Percentiles rank a stretch among this genome's conserved stretches.
phyloP scores from a whole-genome alignment of 2,888 invertebrate genomes.

The Caenorhabditis sp. region DNA sequence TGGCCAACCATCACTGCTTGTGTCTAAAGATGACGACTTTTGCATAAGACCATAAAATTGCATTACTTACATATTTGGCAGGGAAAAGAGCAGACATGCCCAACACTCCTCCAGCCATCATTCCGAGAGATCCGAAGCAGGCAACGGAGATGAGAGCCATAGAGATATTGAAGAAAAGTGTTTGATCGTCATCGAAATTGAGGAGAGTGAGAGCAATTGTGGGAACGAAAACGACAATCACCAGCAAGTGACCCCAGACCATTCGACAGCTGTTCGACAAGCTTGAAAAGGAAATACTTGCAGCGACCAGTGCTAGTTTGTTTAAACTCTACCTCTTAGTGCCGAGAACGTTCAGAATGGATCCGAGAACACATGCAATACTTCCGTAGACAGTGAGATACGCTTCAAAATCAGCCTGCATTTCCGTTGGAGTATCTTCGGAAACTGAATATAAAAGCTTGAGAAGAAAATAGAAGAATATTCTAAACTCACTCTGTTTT shows the following conservation, averaged over 20 bases:
- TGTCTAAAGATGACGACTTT: conserved; percentile 54
- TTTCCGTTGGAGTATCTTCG: conserved; percentile 34
- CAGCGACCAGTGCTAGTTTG: background rate
- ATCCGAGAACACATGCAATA: conserved; percentile 63
- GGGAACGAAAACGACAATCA: conserved; percentile 63
- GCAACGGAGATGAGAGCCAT: conserved; percentile 59
- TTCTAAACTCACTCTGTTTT: conserved; percentile 32
- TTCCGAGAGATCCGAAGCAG: conserved; percentile 65
- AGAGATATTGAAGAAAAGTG: conserved; percentile 62
- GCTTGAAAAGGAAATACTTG: conserved; percentile 31
- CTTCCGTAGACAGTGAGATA: conserved; percentile 64
- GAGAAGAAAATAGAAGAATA: too few relatives aligned
- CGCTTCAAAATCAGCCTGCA: conserved; percentile 61
- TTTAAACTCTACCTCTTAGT: conserved; percentile 55
- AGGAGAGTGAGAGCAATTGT: conserved; percentile 62
- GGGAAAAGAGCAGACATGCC: conserved; percentile 64
- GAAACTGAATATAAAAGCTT: conserved; percentile 2
- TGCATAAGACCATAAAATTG: background rate
- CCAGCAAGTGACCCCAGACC: conserved; percentile 64
- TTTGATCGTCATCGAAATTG: conserved; percentile 63
- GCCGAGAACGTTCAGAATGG: conserved; percentile 59
- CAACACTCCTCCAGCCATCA: conserved; percentile 66
- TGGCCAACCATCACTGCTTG: conserved; percentile 69
- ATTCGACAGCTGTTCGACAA: conserved; percentile 64
- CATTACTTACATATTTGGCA: conserved; percentile 61